Percentiles rank a stretch among this genome's conserved stretches.
Conservation (phyloP, 92 coral and sea anemone genomes). For the Hydrozoanthus gracilis region DNA sequence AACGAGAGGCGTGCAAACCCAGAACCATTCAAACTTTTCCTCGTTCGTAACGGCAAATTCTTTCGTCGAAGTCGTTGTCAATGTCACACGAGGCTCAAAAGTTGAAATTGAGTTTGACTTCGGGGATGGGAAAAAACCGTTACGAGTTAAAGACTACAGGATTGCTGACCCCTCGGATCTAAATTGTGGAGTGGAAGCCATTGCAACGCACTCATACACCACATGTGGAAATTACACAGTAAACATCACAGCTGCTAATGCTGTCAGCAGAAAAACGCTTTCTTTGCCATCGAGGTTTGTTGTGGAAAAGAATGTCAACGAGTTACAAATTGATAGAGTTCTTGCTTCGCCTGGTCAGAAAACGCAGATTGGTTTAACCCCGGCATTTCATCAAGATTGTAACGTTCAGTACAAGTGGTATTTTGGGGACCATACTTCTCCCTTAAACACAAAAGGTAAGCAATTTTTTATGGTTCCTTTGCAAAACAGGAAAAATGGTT, state of each 20-base stretch:
- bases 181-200: conserved; percentile 10
- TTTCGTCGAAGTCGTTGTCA: neutral
- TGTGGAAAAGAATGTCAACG: neutral
- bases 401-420: conserved; percentile 13
- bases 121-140: conserved; percentile 16
- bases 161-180: neutral
- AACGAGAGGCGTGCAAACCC: conserved; percentile 5
- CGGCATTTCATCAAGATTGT: neutral
- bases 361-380: neutral
- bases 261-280: conserved; percentile 22
- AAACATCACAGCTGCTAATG: conserved; percentile 23
- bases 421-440: conserved; percentile 15
- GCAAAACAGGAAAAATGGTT: neutral
- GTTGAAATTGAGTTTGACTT: conserved; percentile 37
- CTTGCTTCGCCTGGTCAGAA: neutral
- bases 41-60: conserved; percentile 23
- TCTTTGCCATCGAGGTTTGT: conserved; percentile 31
- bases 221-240: conserved; percentile 26
- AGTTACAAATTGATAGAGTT: neutral
- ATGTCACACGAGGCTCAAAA: conserved; percentile 24
- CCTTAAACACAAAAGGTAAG: neutral
- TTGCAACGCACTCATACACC: conserved; percentile 13
- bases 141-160: neutral
- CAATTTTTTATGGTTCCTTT: neutral
- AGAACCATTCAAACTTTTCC: neutral